Evolutionary conservation across 2,113 vertebrate genomes (phyloP).

Genomic region (Solea solea): DNA sequence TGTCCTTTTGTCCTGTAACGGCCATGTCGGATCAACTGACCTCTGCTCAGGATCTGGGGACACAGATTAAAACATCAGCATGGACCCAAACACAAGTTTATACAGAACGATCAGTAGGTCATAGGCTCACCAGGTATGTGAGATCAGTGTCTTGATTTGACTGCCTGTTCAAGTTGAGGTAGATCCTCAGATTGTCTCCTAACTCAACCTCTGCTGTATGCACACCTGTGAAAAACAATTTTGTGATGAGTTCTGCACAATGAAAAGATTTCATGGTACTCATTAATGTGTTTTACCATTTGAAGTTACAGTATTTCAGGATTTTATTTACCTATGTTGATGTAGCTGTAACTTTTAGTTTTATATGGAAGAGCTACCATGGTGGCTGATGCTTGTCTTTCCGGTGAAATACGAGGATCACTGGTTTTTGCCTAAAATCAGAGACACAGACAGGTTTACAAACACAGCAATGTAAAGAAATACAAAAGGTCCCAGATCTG

Average conservation of each 20-base stretch:
- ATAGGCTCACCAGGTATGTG: slow-evolving; percentile 78
- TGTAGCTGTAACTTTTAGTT: slow-evolving; percentile 63
- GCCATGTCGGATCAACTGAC: slow-evolving; percentile 67
- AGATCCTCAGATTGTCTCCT: slow-evolving; percentile 64
- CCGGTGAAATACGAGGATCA: background rate
- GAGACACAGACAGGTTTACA: background rate
- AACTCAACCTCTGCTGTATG: slow-evolving; percentile 31
- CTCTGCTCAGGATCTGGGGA: slow-evolving; percentile 77
- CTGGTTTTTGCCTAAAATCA: slow-evolving; percentile 72
- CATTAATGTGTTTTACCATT: background rate
- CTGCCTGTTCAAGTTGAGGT: slow-evolving; percentile 47
- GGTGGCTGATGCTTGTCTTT: slow-evolving; percentile 63
- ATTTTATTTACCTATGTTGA: slow-evolving; percentile 75
- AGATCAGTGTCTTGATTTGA: slow-evolving; percentile 43
- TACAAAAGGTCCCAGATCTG: background rate
- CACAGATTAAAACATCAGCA: slow-evolving; percentile 23
- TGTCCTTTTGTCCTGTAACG: slow-evolving; percentile 66
- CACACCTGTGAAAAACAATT: slow-evolving; percentile 35
- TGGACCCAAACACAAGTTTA: background rate
- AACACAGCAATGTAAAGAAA: background rate
- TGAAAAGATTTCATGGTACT: background rate
- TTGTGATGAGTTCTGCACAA: background rate
- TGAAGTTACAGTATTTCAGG: background rate
- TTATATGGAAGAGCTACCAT: slow-evolving; percentile 73
- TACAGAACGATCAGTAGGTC: background rate